Conservation (phyloP, 1,140 invertebrate species). For the Venustaconcha ellipsiformis region DNA sequence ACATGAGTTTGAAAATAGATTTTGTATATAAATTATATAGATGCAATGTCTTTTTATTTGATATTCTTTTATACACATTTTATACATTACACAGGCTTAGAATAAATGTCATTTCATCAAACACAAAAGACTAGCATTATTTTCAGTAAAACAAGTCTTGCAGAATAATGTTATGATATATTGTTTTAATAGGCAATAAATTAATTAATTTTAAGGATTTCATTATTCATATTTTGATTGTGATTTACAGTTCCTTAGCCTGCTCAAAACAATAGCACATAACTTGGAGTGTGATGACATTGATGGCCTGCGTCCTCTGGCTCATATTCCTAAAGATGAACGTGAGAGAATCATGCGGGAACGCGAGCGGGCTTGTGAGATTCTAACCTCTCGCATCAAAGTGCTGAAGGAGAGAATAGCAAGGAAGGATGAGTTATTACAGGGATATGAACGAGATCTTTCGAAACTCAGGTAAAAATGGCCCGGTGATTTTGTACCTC, state of each 20-base stretch:
- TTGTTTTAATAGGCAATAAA: background rate
- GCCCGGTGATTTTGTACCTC: background rate
- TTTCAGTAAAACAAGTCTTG: no score
- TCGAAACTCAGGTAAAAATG: conserved; percentile 60
- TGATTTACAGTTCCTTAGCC: conserved; percentile 55
- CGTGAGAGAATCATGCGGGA: conserved; percentile 52
- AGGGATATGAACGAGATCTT: conserved; percentile 66
- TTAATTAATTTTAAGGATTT: conserved; percentile 5
- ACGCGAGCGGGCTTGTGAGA: conserved; percentile 52
- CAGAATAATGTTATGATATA: no score
- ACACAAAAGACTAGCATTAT: no score
- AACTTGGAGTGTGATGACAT: conserved; percentile 58
- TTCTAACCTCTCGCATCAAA: conserved; percentile 52
- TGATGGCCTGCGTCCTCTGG: conserved; percentile 60
- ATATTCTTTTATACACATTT: no score
- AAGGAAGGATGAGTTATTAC: conserved; percentile 66
- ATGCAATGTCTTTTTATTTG: no score
- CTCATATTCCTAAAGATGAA: conserved; percentile 66
- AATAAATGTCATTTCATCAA: no score
- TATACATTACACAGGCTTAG: no score
- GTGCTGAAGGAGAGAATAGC: conserved; percentile 58
- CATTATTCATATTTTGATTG: conserved; percentile 1
- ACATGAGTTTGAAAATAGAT: no score
- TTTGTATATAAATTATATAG: no score
- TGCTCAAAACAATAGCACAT: conserved; percentile 56